A percentile compares a stretch with the other conserved stretches of the same genome.
phyloP scores from a whole-genome alignment of 2,113 vertebrate species.

The Sterrhoptilus dennistouni region DNA sequence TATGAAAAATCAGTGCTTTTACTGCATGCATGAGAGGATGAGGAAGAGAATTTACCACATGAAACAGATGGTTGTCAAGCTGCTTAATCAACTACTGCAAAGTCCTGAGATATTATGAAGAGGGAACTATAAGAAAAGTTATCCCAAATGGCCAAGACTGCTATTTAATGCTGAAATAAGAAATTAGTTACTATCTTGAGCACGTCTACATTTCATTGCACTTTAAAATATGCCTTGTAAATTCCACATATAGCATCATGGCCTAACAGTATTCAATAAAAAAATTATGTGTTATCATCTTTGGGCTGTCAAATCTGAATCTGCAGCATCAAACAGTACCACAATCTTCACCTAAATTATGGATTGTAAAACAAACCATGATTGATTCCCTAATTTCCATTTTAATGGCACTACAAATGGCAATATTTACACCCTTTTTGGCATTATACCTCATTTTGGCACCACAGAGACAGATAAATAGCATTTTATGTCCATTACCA shows the following conservation, averaged over 20 bases:
- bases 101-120: neutral
- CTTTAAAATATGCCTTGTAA: conserved; percentile 3
- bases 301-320: neutral
- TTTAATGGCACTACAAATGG: conserved; percentile 49
- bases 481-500: conserved; percentile 5
- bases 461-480: conserved; percentile 23
- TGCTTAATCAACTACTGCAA: neutral
- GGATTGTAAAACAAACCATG: neutral
- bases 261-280: neutral
- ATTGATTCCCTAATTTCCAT: conserved; percentile 49
- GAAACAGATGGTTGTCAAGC: neutral
- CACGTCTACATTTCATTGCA: neutral
- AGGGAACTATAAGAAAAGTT: neutral
- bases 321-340: neutral
- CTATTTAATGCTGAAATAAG: neutral
- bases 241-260: neutral
- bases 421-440: conserved; percentile 54
- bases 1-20: neutral
- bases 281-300: neutral
- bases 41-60: neutral
- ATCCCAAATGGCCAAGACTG: neutral
- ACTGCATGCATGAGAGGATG: neutral
- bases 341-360: conserved; percentile 8
- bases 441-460: conserved; percentile 13
- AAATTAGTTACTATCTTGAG: neutral